Evolutionary conservation across 2,888 invertebrate species (phyloP).

Genomic region (Cheilosia grossa): DNA sequence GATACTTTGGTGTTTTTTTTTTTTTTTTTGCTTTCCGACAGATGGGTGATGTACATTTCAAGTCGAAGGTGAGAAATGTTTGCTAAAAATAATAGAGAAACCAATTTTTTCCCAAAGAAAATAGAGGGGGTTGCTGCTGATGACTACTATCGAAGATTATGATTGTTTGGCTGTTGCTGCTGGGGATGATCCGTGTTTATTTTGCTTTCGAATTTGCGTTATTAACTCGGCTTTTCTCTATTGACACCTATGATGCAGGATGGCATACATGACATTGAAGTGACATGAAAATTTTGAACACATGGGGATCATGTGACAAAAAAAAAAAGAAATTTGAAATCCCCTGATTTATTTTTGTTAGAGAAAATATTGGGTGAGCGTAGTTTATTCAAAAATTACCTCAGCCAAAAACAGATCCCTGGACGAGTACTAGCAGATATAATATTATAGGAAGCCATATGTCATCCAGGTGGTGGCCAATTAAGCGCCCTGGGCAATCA

Average conservation of each 20-base stretch:
- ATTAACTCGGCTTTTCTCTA: constrained; percentile 10
- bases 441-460: no score
- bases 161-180: neutral
- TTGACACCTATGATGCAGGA: neutral
- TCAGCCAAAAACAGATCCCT: no score
- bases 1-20: neutral
- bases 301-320: neutral
- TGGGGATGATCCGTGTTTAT: constrained; percentile 42
- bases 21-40: constrained; percentile 7
- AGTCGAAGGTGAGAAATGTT: constrained; percentile 54
- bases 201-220: constrained; percentile 24
- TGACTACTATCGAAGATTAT: constrained; percentile 8
- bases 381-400: no score
- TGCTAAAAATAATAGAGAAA: constrained; percentile 55
- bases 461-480: no score
- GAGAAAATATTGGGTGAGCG: no score
- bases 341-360: no score
- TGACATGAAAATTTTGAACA: neutral
- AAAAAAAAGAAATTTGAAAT: no score
- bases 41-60: constrained; percentile 34
- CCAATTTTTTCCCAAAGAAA: constrained; percentile 29
- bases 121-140: constrained; percentile 13
- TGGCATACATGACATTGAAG: neutral
- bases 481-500: no score
- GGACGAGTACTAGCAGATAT: no score